Base-by-base conservation (phyloP, 2,888 invertebrate species). In the Synanthedon tipuliformis region DNA sequence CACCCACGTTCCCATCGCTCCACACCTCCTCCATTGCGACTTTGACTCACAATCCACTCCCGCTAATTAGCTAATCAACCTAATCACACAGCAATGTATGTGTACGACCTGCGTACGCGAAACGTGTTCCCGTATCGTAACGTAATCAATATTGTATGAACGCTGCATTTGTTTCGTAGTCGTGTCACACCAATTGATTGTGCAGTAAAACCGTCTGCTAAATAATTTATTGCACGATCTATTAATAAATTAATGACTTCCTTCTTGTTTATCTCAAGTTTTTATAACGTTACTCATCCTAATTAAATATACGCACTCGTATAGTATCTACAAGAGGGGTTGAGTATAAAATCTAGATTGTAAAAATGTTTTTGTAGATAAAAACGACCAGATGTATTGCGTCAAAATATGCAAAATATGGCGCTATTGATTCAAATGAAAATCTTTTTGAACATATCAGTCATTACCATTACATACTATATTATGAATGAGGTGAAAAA, bases 1-100 rank as follows among this genome's bases (percentile, higher is more conserved):
- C 71, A 62, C 75, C 77, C 68, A 75, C 73, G 73, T 65, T 66
- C 59, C 69, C 71, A 69, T 71, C 73, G 68, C 66, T 67, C 72
- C 64, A 71, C 74, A 69, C 73, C 71, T 74, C 69, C 69, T 63
- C 68, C 69, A 71, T 73, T 64, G 72, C 76, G 67, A 61, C 71
- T 71, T 69, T 73, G 71, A 73, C 72, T 76, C 77, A 76, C 70
- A 64, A 63, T 65, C 63, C 67, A 60, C 45, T 13, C 45, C 11
- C 3, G 13, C 34, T 45, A 45, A 45, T 13, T 45, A 45, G 8
- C 45, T 45, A 45, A 45, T 45, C 45, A 45, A 45, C 45, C 45
- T n/a, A 45, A 45, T 45, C 45, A 45, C 45, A n/a, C 45, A 45
- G 45, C 45, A 45, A 45, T 45, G 45, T 45, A 45, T 5, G 15